Conservation (phyloP, 37 sponge, comb jelly and placozoan species). For the Beroe ovata region DNA sequence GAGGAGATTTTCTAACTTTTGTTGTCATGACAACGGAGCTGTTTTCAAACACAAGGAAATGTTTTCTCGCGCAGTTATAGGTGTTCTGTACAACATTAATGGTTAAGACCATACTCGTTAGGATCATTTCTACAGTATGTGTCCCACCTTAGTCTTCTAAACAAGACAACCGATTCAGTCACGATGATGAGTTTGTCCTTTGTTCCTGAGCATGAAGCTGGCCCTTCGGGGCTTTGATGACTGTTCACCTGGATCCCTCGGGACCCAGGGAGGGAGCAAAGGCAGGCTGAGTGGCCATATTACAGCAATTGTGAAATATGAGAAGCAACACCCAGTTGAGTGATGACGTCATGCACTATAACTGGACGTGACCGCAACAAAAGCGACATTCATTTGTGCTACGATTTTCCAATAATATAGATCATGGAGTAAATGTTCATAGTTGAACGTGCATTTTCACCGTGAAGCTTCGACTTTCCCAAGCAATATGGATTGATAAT, state of each 20-base stretch:
- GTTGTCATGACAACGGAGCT: too few species aligned
- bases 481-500: too few species aligned
- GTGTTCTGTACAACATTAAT: neutral
- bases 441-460: too few species aligned
- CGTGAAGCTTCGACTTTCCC: too few species aligned
- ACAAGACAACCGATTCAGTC: conserved; percentile 85
- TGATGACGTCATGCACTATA: too few species aligned
- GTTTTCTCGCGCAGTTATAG: neutral
- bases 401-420: too few species aligned
- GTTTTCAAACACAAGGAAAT: conserved; percentile 63
- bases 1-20: too few species aligned
- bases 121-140: conserved; percentile 99
- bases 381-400: too few species aligned
- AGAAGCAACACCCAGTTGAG: too few species aligned
- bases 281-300: conserved; percentile 60
- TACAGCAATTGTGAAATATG: too few species aligned
- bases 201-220: conserved; percentile 63
- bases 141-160: conserved; percentile 86
- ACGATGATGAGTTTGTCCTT: conserved; percentile 81
- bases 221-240: conserved; percentile 29
- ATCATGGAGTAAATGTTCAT: too few species aligned
- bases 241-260: conserved; percentile 56
- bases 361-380: too few species aligned
- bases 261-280: conserved; percentile 47
- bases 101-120: conserved; percentile 96